Conservation (phyloP, 2,113 vertebrate species). For the Aegithalos caudatus region DNA sequence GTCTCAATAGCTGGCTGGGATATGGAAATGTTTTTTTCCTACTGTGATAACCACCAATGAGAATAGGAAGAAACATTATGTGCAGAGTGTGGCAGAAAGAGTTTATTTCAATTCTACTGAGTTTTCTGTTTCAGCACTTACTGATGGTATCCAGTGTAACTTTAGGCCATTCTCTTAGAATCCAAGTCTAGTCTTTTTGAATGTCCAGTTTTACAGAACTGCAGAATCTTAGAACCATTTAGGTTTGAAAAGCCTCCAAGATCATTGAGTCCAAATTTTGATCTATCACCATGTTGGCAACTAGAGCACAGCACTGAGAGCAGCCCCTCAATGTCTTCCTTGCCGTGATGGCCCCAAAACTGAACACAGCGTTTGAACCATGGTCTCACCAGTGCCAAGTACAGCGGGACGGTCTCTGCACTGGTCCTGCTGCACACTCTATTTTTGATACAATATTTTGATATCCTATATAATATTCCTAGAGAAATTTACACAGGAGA, state of each 20-base stretch:
- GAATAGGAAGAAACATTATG: background rate
- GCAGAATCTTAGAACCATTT: background rate
- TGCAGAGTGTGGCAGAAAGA: background rate
- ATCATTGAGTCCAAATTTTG: background rate
- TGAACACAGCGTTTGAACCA: background rate
- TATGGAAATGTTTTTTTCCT: background rate
- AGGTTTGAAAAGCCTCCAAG: background rate
- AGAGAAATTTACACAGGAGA: background rate
- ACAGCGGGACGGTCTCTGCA: too few relatives aligned
- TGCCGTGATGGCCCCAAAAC: background rate
- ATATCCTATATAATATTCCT: background rate
- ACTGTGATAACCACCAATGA: background rate
- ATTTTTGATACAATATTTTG: background rate
- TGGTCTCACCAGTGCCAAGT: background rate
- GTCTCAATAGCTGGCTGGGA: background rate
- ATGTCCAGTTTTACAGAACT: background rate
- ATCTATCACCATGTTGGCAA: background rate
- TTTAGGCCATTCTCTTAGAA: background rate
- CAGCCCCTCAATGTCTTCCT: background rate
- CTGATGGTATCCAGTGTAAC: rapidly evolving
- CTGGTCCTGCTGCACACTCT: background rate
- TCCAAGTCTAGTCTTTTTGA: background rate
- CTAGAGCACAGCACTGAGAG: background rate
- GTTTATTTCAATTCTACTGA: background rate
- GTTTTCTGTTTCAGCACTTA: background rate